Evolutionary conservation across 1,140 invertebrate species (phyloP), one percentile per base, ranked within the genome.

Genomic region (Galendromus occidentalis): DNA sequence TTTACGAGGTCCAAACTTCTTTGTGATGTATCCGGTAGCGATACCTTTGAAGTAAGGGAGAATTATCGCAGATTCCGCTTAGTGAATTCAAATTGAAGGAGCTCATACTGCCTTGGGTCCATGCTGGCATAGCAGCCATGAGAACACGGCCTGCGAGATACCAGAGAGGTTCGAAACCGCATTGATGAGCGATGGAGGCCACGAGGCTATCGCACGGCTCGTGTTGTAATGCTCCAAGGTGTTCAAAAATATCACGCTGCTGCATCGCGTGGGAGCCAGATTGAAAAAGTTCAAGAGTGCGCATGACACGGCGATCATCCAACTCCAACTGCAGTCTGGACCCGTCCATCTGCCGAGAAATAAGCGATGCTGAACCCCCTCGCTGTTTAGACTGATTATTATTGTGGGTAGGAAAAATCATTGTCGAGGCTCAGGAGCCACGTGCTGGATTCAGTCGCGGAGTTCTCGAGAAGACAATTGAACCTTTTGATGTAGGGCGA

Each of bases 121-220:
- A 25, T 47, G 45, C 20, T 47, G n/a, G 42, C 42, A n/a, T 44
- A 44, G 42, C 42, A n/a, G n/a, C 42, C 14, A 12, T 44, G n/a
- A 0, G 42, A 44, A 12, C 18, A n/a, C 18, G 12, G 42, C 12
- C 14, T 47, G 28, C n/a, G 4, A 22, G 22, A 2, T 59, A 59
- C 51, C 51, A 4, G 51, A 59, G 22, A 59, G 51, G 9, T 59
- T 59, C 51, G 51, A 25, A 25, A 59, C 51, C 25, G 51, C 51
- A 33, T 29, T 59, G 33, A 59, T 59, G 25, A 59, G 51, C 33
- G 51, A 59, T 22, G 51, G 51, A 29, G 51, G 51, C 51, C 51
- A 59, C 14, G 51, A 59, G 20, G 51, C 51, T 5, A 33, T 2
- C 14, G 51, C 51, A 2, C 51, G 51, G 14, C 25, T 29, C 17